Conservation (phyloP, 1,140 invertebrate species). For the Drosophila malerkotliana region DNA sequence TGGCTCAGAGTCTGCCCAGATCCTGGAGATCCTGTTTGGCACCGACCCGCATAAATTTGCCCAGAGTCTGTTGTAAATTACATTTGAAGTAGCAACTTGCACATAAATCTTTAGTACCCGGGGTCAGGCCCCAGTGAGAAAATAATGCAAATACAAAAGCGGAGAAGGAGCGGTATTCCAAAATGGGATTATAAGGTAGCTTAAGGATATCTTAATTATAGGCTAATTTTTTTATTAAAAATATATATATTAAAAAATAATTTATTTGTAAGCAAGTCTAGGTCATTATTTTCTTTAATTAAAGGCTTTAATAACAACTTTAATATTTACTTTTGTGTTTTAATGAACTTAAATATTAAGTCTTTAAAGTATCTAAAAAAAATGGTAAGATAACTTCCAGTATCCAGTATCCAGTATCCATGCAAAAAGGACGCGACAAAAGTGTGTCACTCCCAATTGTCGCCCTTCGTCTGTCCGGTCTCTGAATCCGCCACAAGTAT, state of each 20-base stretch:
- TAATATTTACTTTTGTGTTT: too few species aligned
- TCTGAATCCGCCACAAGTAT: not conserved
- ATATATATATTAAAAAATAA: too few species aligned
- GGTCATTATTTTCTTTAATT: too few species aligned
- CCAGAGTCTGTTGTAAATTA: constrained; percentile 73
- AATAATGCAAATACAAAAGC: constrained; percentile 55
- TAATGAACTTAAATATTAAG: not conserved
- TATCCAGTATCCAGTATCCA: constrained; percentile 19
- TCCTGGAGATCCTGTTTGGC: constrained; percentile 19
- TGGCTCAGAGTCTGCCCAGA: constrained; percentile 17
- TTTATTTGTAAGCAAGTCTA: too few species aligned
- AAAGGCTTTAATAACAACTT: too few species aligned
- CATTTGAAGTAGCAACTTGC: constrained; percentile 75
- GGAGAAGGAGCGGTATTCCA: not conserved
- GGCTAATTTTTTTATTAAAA: too few species aligned
- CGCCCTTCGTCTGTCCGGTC: not conserved
- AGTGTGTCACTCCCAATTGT: constrained; percentile 63
- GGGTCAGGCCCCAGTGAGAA: constrained; percentile 36
- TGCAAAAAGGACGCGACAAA: constrained; percentile 56
- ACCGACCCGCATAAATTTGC: constrained; percentile 66
- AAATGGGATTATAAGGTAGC: not conserved
- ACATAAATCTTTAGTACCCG: constrained; percentile 69
- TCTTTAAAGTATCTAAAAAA: constrained; percentile 31
- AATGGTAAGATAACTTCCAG: constrained; percentile 18
- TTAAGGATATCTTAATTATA: too few species aligned